Evolutionary conservation across 2,113 vertebrate species (phyloP).

Genomic region (Rhagologus leucostigma): DNA sequence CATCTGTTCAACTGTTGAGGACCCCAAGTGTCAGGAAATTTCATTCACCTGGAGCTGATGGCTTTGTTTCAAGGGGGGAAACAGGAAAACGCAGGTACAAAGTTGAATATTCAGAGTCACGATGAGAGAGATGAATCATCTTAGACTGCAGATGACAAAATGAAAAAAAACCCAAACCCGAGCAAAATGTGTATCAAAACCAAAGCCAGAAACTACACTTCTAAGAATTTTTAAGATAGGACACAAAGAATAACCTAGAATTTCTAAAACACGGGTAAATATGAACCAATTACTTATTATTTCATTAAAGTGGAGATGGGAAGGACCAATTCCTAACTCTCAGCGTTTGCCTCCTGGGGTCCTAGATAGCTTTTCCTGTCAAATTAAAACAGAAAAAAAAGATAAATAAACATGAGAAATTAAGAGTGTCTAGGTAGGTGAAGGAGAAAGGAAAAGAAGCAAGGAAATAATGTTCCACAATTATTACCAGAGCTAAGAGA

Average conservation of each 20-base stretch:
- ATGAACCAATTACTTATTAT: conserved; percentile 81
- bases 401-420: conserved; percentile 84
- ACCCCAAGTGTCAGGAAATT: background rate
- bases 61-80: background rate
- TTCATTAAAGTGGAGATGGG: conserved; percentile 76
- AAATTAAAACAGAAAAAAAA: conserved; percentile 75
- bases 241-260: conserved; percentile 55
- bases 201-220: conserved; percentile 31
- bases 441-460: conserved; percentile 65
- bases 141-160: background rate
- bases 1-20: background rate
- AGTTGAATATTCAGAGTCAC: background rate
- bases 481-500: conserved; percentile 79
- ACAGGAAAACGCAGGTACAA: background rate
- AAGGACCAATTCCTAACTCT: conserved; percentile 73
- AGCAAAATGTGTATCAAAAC: background rate
- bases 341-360: conserved; percentile 79
- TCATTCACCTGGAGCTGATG: background rate
- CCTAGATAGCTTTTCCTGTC: conserved; percentile 77
- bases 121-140: background rate
- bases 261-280: conserved; percentile 71
- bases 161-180: background rate
- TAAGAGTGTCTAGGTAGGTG: conserved; percentile 74
- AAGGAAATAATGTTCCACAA: conserved; percentile 75
- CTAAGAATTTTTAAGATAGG: conserved; percentile 31